Evolutionary conservation across 2,888 invertebrate species (phyloP).

Genomic region (Leptopilina syphax): DNA sequence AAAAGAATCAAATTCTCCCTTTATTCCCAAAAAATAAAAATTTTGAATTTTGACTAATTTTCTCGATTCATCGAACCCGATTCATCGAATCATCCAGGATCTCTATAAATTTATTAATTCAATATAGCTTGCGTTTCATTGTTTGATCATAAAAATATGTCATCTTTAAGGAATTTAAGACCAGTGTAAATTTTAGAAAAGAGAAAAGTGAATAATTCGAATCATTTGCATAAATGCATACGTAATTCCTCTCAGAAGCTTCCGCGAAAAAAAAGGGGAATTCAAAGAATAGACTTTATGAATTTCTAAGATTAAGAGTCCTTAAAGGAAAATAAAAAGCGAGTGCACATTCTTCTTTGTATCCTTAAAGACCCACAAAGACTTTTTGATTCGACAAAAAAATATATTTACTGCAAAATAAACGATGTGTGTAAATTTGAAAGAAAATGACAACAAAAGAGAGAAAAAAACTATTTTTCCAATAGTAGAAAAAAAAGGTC

Average conservation of each 20-base stretch:
- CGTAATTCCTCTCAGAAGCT: neutral
- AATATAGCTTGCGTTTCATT: neutral
- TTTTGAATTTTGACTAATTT: too few species aligned
- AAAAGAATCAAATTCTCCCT: too few species aligned
- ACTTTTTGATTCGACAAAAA: neutral
- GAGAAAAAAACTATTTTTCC: neutral
- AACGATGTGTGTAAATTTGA: neutral
- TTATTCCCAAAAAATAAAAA: too few species aligned
- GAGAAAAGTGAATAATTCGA: slow-evolving; percentile 15
- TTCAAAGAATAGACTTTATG: neutral
- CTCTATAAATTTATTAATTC: too few species aligned
- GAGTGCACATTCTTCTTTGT: too few species aligned
- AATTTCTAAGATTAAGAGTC: slow-evolving; percentile 9
- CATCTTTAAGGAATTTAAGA: neutral
- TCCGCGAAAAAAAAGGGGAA: neutral
- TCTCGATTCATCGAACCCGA: too few species aligned
- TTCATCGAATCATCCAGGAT: too few species aligned
- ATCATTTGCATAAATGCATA: slow-evolving; percentile 11
- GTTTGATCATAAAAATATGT: neutral
- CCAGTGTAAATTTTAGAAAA: slow-evolving; percentile 3
- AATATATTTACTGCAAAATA: neutral
- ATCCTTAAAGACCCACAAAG: neutral
- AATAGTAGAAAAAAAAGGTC: neutral
- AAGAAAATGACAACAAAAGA: neutral
- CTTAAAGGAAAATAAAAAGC: neutral